Evolutionary conservation across 1,140 invertebrate genomes (phyloP), one percentile per base, ranked within the genome.

Genomic region (Andricus grossulariae): DNA sequence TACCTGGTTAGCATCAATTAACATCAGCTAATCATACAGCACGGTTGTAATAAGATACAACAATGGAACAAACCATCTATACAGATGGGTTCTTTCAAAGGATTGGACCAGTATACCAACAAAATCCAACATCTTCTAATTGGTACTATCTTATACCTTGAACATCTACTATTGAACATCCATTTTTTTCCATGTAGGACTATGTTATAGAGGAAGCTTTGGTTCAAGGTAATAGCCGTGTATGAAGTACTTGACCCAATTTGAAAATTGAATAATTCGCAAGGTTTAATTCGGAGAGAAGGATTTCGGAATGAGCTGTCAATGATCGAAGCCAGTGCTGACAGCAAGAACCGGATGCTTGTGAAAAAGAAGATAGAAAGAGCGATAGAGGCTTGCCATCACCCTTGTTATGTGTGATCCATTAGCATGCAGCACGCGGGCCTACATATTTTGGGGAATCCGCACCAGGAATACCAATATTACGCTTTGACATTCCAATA

Each of bases 401-500:
- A 85, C 85, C 82, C 86, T 83, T 82, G 25, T 32, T 32, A 32
- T 32, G 85, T 83, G 50, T 78, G 71, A 52, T 16, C 79, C 83
- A 92, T 92, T 91, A 91, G 87, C 89, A 92, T 92, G 90, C 91
- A 88, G 85, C 89, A 85, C 89, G 87, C 85, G 88, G 84, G 79
- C 84, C 87, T 90, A 90, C 90, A 90, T 91, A 91, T 92, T 92
- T 92, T 90, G 88, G 90, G 88, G 90, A 89, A 88, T 86, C 84
- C 81, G 85, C 89, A 84, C 84, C 76, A 87, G 84, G 91, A 92
- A 92, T 92, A 92, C 90, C 90, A 92, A 92, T 91, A 91, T 89
- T 89, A 88, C 86, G 89, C 89, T 91, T 90, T 90, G 89, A 91
- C 90, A 90, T 92, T 91, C 90, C 91, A 91, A 91, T 91, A 91